A percentile compares a stretch with the other conserved stretches of the same genome.
These are phyloP conservation scores for Candidula unifasciata DNA, from an alignment of 2,888 invertebrate species.

Conservation along the genomic window DNA sequence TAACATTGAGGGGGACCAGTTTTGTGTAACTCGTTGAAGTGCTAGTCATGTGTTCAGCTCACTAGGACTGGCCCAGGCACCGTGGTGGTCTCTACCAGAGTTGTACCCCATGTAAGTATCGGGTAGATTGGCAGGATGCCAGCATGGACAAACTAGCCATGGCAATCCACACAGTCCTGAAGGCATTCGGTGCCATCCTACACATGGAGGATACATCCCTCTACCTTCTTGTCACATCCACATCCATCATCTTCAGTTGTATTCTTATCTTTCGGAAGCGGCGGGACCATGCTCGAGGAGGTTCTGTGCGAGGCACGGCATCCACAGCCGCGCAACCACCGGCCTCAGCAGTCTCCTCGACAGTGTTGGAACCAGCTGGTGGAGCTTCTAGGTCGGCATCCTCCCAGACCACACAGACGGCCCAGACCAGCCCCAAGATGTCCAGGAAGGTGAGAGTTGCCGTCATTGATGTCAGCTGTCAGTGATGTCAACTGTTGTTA, in stretches of 20 bases:
- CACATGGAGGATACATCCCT: conserved; percentile 35
- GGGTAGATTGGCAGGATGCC: background rate
- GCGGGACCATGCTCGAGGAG: conserved; percentile 66
- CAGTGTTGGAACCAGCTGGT: background rate
- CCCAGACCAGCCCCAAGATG: conserved; percentile 49
- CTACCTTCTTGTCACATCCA: conserved; percentile 43
- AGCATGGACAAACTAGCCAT: conserved; percentile 16
- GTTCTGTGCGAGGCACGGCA: conserved; percentile 13
- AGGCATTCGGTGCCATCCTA: conserved; percentile 11
- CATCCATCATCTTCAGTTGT: conserved; percentile 43
- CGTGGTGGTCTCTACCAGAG: too few species aligned
- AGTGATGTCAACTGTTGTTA: background rate
- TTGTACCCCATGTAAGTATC: background rate
- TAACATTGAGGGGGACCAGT: too few species aligned
- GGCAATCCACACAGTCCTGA: conserved; percentile 17
- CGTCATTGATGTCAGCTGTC: background rate
- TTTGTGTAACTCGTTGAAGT: too few species aligned
- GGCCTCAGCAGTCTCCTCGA: background rate
- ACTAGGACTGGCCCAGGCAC: too few species aligned
- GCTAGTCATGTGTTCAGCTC: too few species aligned
- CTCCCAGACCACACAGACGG: conserved; percentile 22
- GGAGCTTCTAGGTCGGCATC: background rate
- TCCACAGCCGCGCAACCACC: background rate
- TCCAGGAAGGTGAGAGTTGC: conserved; percentile 41
- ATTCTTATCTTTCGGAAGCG: conserved; percentile 63